Base-by-base conservation (phyloP, 2,113 vertebrate genomes). In the Poecile atricapillus region DNA sequence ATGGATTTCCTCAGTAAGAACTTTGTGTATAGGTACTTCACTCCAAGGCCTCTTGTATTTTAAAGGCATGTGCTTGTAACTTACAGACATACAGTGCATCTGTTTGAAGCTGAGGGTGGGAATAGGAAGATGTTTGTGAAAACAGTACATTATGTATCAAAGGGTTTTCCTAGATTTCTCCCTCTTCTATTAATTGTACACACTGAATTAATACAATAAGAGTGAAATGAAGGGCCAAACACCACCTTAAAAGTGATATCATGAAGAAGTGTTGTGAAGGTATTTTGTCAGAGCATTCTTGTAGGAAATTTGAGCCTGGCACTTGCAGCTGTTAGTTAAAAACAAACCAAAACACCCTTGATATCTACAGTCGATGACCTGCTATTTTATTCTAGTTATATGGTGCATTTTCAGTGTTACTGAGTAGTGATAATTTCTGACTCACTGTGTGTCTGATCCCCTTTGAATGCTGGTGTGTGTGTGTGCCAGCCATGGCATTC, bases 1-100 rank as follows among this genome's bases (percentile, higher is more conserved):
- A 99, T 99, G 99, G 98, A 99, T 96, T 99, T 99, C 97, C 98
- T 99, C 67, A 98, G 97, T 95, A 99, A 99, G 97, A 99, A 99
- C 97, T 99, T 99, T 98, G 97, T 98, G 5, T 99, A 99, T 98
- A 99, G 98, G 99, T 99, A 98, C 97, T 95, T 90, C 41, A 68
- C 96, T 96, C 87, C 69, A 87, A 95, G 47, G 65, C 43, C 93
- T 97, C 79, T 69, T 97, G 11, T 95, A 58, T 91, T 95, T 90
- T 93, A 64, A 87, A 68, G 59, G 13, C 20, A 7, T 8, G 7
- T 74, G 22, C 15, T 67, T 58, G 14, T 74, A 56, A 53, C 43
- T 64, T 56, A 37, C 49, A 77, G 52, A 77, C 37, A 35, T 33
- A 49, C 4, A 22, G 43, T 46, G 50, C 22, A 58, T 64, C 28